These are phyloP conservation scores for Cotesia glomerata DNA, from an alignment of 1,140 invertebrate genomes.

Conservation along the genomic window DNA sequence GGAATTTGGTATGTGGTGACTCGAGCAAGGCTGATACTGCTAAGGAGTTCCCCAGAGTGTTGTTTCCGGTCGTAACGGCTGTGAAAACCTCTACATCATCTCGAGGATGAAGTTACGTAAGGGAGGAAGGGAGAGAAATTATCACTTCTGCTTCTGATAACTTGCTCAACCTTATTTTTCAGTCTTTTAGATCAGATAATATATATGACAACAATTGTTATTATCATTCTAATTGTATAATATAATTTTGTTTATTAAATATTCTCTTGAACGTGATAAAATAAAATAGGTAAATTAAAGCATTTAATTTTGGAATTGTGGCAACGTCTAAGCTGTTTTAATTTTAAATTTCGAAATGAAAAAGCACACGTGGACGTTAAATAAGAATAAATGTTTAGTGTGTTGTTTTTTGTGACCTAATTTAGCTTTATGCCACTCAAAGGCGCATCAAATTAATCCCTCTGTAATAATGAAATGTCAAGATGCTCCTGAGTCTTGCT, in stretches of 20 bases:
- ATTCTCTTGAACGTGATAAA: too few species aligned
- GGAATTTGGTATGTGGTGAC: conserved; percentile 45
- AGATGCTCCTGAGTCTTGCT: conserved; percentile 27
- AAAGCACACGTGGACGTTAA: not conserved
- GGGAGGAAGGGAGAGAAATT: not conserved
- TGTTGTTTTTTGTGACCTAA: conserved; percentile 40
- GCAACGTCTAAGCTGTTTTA: too few species aligned
- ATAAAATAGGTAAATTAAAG: too few species aligned
- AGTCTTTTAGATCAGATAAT: not conserved
- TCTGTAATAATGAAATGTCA: conserved; percentile 42
- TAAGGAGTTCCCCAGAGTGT: conserved; percentile 50
- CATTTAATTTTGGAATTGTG: too few species aligned
- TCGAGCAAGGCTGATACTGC: conserved; percentile 38
- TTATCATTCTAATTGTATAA: too few species aligned
- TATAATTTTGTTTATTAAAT: too few species aligned
- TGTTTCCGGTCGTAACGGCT: conserved; percentile 36
- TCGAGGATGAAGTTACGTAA: conserved; percentile 20
- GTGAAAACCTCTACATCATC: conserved; percentile 35
- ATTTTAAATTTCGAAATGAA: not conserved
- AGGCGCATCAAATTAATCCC: conserved; percentile 47
- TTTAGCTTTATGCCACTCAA: conserved; percentile 36
- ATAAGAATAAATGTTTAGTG: not conserved
- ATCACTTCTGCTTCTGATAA: not conserved
- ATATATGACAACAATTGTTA: too few species aligned
- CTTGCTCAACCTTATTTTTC: not conserved